Evolutionary conservation across 2,113 vertebrate species (phyloP).

Genomic region (Ranitomeya variabilis): DNA sequence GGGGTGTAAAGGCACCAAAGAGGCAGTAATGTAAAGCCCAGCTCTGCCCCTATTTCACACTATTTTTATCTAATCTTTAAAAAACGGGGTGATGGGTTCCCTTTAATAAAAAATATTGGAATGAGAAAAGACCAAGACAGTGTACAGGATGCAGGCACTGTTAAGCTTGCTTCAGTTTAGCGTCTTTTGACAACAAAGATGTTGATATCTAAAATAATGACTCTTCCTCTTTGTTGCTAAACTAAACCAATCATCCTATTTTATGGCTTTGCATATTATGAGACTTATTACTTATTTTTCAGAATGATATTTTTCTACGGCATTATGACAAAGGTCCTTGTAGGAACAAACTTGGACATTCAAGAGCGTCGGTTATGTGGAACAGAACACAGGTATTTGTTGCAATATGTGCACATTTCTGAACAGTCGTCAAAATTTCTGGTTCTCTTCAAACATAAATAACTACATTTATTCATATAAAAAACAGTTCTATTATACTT

Average conservation of each 20-base stretch:
- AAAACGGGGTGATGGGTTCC: no score
- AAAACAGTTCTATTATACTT: not conserved
- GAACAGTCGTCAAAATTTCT: not conserved
- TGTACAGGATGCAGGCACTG: no score
- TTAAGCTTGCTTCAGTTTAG: no score
- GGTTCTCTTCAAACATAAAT: not conserved
- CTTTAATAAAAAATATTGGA: no score
- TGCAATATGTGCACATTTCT: not conserved
- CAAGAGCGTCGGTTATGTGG: slow-evolving; percentile 95
- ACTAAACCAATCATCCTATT: not conserved
- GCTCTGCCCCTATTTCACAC: no score
- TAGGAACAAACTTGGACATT: slow-evolving; percentile 96
- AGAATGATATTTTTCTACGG: slow-evolving; percentile 96
- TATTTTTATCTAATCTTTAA: no score
- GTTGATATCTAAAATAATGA: not conserved
- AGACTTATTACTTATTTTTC: slow-evolving; percentile 63
- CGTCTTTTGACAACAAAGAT: not conserved
- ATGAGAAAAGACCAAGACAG: no score
- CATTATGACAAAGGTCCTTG: slow-evolving; percentile 97
- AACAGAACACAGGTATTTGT: slow-evolving; percentile 90
- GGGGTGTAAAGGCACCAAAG: no score
- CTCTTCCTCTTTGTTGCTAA: not conserved
- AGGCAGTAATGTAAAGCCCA: no score
- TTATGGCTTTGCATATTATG: not conserved
- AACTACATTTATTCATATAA: not conserved